phyloP scores from a whole-genome alignment of 1,140 invertebrate species.

The Drosophila kikkawai region DNA sequence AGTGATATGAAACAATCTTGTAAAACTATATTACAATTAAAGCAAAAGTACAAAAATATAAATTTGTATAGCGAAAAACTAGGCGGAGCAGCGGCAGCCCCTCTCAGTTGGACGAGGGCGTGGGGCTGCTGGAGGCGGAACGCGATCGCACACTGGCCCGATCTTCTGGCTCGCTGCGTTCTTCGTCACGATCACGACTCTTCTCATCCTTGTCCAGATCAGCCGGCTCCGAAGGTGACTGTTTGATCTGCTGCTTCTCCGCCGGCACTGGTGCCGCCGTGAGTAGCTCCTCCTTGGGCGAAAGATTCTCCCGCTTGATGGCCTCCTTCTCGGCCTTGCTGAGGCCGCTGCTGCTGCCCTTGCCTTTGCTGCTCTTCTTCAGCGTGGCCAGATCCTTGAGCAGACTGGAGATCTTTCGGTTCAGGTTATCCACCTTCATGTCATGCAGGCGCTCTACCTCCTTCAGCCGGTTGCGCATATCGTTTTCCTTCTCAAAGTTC shows the following conservation, averaged over 20 bases:
- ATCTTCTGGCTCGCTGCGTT: slow-evolving; percentile 67
- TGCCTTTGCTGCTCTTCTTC: slow-evolving; percentile 91
- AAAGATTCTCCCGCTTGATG: slow-evolving; percentile 84
- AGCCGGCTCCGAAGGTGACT: slow-evolving; percentile 25
- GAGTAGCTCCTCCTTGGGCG: slow-evolving; percentile 76
- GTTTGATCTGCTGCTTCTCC: slow-evolving; percentile 50
- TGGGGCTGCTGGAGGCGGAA: slow-evolving; percentile 69
- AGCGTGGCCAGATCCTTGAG: slow-evolving; percentile 94
- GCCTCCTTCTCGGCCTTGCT: slow-evolving; percentile 80
- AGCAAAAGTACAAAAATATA: slow-evolving; percentile 61
- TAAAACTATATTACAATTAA: slow-evolving; percentile 80
- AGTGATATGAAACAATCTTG: slow-evolving; percentile 62
- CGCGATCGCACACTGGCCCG: slow-evolving; percentile 60
- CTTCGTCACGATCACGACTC: slow-evolving; percentile 71
- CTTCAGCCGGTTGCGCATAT: slow-evolving; percentile 94
- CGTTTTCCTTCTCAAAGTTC: slow-evolving; percentile 94
- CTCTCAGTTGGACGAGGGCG: slow-evolving; percentile 73
- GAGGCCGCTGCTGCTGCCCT: slow-evolving; percentile 78
- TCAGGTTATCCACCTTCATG: slow-evolving; percentile 91
- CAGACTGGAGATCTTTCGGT: slow-evolving; percentile 91
- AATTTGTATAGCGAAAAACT: slow-evolving; percentile 54
- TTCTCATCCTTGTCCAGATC: slow-evolving; percentile 77
- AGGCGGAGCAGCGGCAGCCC: slow-evolving; percentile 5
- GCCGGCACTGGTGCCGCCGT: slow-evolving; percentile 19
- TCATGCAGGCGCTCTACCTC: slow-evolving; percentile 92